Evolutionary conservation across 2,797 vertebrate genomes (phyloP).

Genomic region (Eulemur albifrons): DNA sequence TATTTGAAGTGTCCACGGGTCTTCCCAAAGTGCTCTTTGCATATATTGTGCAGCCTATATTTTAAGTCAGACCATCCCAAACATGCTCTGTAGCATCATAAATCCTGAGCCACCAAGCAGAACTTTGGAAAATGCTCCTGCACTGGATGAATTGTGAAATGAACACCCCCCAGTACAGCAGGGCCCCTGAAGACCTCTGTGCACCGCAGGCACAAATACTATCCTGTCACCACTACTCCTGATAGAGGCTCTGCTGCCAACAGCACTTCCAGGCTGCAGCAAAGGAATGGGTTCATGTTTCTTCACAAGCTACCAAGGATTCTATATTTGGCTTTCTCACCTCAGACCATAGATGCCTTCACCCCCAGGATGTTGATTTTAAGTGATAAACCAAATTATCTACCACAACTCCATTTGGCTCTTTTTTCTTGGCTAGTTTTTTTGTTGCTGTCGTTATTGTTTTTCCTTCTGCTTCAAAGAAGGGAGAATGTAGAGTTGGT

Average conservation of each 20-base stretch:
- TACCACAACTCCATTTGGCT: not conserved
- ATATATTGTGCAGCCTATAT: not conserved
- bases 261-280: not conserved
- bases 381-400: not conserved
- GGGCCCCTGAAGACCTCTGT: not conserved
- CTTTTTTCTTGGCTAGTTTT: not conserved
- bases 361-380: not conserved
- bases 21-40: slow-evolving; percentile 13
- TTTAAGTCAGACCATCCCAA: not conserved
- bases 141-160: not conserved
- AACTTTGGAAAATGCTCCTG: not conserved
- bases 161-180: not conserved
- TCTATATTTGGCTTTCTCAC: not conserved
- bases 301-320: not conserved
- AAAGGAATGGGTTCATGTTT: not conserved
- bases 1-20: not conserved
- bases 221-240: not conserved
- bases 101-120: not conserved
- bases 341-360: not conserved
- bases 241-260: not conserved
- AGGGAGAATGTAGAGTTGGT: not conserved
- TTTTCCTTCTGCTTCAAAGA: slow-evolving; percentile 9
- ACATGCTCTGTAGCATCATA: not conserved
- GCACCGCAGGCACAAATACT: not conserved
- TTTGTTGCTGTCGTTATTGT: not conserved